Conservation (phyloP, 2,797 vertebrate species). For the Scolopax rusticola region DNA sequence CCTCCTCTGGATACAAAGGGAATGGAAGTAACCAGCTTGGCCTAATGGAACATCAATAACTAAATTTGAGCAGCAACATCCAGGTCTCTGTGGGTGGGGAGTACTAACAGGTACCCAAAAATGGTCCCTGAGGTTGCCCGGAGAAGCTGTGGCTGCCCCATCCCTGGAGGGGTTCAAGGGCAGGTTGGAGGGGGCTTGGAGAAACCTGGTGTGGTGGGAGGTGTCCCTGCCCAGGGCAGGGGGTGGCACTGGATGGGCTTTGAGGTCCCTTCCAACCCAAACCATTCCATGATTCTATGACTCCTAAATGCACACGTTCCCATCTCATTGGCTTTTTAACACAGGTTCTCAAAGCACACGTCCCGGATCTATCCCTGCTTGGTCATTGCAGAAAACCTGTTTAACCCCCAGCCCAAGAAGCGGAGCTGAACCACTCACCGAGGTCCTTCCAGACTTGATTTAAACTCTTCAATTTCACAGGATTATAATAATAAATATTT, state of each 20-base stretch:
- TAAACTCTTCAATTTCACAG: neutral
- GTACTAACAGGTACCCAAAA: neutral
- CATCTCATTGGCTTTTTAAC: no score
- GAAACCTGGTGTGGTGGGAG: no score
- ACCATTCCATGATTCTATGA: no score
- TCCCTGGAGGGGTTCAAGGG: no score
- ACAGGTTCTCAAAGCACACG: accelerated
- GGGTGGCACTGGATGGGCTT: no score
- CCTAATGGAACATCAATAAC: accelerated
- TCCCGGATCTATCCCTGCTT: neutral
- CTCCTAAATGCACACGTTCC: neutral
- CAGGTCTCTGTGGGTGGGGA: no score
- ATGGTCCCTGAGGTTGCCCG: neutral
- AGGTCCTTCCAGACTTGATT: neutral
- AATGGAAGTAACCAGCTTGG: neutral
- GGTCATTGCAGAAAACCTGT: neutral
- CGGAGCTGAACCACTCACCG: neutral
- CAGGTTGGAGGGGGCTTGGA: no score
- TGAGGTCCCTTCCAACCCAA: no score
- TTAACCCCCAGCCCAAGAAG: neutral
- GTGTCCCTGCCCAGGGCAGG: no score
- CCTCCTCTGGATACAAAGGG: neutral
- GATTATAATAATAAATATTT: neutral
- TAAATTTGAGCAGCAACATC: no score
- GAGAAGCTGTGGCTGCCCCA: no score